Evolutionary conservation across 2,113 vertebrate species (phyloP).

Genomic region (Actenoides lindsayi): DNA sequence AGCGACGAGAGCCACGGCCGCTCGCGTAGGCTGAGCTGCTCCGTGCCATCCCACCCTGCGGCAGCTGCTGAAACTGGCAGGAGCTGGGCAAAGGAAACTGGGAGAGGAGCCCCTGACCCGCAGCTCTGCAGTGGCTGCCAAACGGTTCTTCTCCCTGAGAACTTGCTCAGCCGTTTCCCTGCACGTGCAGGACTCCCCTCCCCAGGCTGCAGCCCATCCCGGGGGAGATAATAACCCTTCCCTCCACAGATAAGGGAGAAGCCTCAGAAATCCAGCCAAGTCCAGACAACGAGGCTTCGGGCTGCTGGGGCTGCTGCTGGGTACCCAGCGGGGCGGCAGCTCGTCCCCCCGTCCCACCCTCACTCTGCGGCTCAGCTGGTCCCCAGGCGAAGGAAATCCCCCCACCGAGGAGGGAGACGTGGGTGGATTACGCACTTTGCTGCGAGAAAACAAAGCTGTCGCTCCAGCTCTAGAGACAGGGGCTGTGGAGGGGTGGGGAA

Average conservation of each 20-base stretch:
- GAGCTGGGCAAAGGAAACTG: rapidly evolving
- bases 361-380: neutral
- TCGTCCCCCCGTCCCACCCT: neutral
- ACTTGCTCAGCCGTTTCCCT: neutral
- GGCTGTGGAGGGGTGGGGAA: rapidly evolving
- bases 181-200: neutral
- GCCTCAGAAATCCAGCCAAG: neutral
- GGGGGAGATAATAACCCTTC: neutral
- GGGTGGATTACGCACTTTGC: neutral
- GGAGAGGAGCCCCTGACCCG: rapidly evolving
- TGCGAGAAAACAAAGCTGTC: neutral
- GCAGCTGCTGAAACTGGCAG: rapidly evolving
- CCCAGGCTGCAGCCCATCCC: neutral
- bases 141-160: neutral
- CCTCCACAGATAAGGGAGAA: neutral
- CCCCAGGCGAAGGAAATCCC: constrained; percentile 27
- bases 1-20: neutral
- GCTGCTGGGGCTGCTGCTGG: neutral
- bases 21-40: rapidly evolving
- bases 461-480: neutral
- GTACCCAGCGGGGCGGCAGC: neutral
- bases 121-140: rapidly evolving
- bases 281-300: neutral
- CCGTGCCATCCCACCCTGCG: rapidly evolving
- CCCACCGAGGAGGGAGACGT: neutral